Conservation (phyloP, 2,888 invertebrate genomes). For the Pristionchus japonicus region DNA sequence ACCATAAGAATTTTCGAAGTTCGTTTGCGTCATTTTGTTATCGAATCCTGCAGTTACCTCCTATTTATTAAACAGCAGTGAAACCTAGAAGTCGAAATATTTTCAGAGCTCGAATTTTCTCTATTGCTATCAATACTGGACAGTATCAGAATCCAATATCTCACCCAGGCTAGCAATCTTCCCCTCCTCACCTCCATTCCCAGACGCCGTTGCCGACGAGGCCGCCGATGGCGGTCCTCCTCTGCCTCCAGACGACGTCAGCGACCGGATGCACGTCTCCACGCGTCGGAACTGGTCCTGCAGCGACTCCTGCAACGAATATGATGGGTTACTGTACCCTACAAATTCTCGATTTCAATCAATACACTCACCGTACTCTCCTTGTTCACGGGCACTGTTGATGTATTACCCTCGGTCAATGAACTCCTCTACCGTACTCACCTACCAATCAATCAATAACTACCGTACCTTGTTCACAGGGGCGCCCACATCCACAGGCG, state of each 20-base stretch:
- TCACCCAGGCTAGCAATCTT: too few relatives aligned
- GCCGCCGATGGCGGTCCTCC: neutral
- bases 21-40: too few relatives aligned
- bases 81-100: too few relatives aligned
- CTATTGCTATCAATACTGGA: too few relatives aligned
- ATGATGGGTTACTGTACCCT: neutral
- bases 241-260: neutral
- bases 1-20: too few relatives aligned
- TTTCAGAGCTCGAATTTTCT: too few relatives aligned
- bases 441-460: neutral
- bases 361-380: neutral
- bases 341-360: neutral
- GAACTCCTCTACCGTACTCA: too few relatives aligned
- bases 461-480: slow-evolving; percentile 26
- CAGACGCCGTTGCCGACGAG: neutral
- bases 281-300: slow-evolving; percentile 39
- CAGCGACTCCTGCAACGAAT: slow-evolving; percentile 32
- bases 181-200: slow-evolving; percentile 46
- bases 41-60: neutral
- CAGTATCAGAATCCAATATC: too few relatives aligned
- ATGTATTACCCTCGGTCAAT: too few relatives aligned
- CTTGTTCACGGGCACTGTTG: neutral
- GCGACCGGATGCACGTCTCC: slow-evolving; percentile 5
- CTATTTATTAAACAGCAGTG: slow-evolving; percentile 50
- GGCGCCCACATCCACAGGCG: neutral